A percentile compares a stretch with the other conserved stretches of the same genome.
Evolutionary conservation across 1,140 invertebrate species (phyloP).

Genomic region (Potamilus streckersoni): DNA sequence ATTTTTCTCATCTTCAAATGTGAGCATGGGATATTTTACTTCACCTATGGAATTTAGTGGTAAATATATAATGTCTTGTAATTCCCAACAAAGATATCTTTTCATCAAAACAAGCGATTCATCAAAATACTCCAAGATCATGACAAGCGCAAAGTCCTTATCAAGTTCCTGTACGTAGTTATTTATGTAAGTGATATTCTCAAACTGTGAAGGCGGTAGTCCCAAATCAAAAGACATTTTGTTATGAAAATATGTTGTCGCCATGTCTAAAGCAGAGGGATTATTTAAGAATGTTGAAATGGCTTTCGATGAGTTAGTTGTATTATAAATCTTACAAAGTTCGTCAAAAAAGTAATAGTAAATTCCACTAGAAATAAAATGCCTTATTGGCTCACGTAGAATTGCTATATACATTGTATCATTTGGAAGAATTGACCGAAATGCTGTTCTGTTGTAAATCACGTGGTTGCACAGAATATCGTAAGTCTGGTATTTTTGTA

Average conservation of each 20-base stretch:
- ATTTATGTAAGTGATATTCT: slow-evolving; percentile 29
- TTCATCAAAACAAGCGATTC: slow-evolving; percentile 58
- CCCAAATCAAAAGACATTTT: slow-evolving; percentile 56
- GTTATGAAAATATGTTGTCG: slow-evolving; percentile 40
- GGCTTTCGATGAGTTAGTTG: not conserved
- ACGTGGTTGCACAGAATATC: slow-evolving; percentile 51
- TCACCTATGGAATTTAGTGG: slow-evolving; percentile 42
- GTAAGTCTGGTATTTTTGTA: slow-evolving; percentile 25
- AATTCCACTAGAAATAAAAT: slow-evolving; percentile 47
- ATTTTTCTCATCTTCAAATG: slow-evolving; percentile 21
- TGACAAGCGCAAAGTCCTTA: slow-evolving; percentile 49
- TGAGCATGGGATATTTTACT: slow-evolving; percentile 34
- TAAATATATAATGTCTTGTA: slow-evolving; percentile 58
- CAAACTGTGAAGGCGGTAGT: slow-evolving; percentile 29
- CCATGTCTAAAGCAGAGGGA: slow-evolving; percentile 7
- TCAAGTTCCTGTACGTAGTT: slow-evolving; percentile 44
- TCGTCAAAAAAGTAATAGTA: slow-evolving; percentile 42
- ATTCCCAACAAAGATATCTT: slow-evolving; percentile 53
- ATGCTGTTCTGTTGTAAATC: slow-evolving; percentile 38
- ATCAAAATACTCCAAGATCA: slow-evolving; percentile 59
- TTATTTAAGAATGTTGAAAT: slow-evolving; percentile 22
- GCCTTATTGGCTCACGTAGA: slow-evolving; percentile 49
- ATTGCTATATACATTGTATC: slow-evolving; percentile 53
- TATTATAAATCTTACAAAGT: slow-evolving; percentile 1
- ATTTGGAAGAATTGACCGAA: slow-evolving; percentile 42